A percentile compares a stretch with the other conserved stretches of the same genome.
Conservation (phyloP, 2,888 invertebrate genomes). For the Andrena bicolor region DNA sequence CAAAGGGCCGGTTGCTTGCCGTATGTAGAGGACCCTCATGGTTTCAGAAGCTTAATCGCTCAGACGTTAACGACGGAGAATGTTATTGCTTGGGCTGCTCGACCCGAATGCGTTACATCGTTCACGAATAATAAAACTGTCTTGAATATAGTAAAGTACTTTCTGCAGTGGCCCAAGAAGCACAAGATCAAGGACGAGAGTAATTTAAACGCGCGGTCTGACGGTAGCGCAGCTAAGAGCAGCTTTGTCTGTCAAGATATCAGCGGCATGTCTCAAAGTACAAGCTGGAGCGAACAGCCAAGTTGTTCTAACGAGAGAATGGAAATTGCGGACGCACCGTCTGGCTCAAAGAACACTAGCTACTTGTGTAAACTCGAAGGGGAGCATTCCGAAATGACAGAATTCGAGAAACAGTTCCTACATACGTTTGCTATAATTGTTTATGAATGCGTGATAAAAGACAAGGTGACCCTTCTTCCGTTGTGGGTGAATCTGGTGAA, state of each 20-base stretch:
- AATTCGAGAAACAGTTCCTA: slow-evolving; percentile 77
- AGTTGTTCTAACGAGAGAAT: slow-evolving; percentile 73
- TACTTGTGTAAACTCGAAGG: slow-evolving; percentile 48
- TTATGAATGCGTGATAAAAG: slow-evolving; percentile 93
- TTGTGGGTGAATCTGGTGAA: slow-evolving; percentile 88
- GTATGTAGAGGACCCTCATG: slow-evolving; percentile 93
- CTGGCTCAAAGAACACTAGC: slow-evolving; percentile 35
- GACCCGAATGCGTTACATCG: slow-evolving; percentile 89
- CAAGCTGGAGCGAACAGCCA: slow-evolving; percentile 61
- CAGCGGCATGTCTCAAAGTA: slow-evolving; percentile 68
- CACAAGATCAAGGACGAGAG: slow-evolving; percentile 64
- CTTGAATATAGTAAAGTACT: slow-evolving; percentile 90
- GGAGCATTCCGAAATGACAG: slow-evolving; percentile 54
- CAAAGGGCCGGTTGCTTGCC: slow-evolving; percentile 96
- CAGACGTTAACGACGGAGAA: slow-evolving; percentile 92
- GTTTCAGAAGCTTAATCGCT: slow-evolving; percentile 92
- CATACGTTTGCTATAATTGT: slow-evolving; percentile 86
- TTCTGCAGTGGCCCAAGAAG: slow-evolving; percentile 84
- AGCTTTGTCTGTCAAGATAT: slow-evolving; percentile 70
- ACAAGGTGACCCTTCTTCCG: slow-evolving; percentile 91
- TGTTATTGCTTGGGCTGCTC: slow-evolving; percentile 89
- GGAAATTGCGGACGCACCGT: slow-evolving; percentile 75
- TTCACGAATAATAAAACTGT: slow-evolving; percentile 92
- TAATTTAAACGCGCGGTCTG: slow-evolving; percentile 54
- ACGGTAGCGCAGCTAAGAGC: slow-evolving; percentile 65